Evolutionary conservation across 2,888 invertebrate genomes (phyloP), one percentile per base, ranked within the genome.

Genomic region (Drosophila fungiperda): DNA sequence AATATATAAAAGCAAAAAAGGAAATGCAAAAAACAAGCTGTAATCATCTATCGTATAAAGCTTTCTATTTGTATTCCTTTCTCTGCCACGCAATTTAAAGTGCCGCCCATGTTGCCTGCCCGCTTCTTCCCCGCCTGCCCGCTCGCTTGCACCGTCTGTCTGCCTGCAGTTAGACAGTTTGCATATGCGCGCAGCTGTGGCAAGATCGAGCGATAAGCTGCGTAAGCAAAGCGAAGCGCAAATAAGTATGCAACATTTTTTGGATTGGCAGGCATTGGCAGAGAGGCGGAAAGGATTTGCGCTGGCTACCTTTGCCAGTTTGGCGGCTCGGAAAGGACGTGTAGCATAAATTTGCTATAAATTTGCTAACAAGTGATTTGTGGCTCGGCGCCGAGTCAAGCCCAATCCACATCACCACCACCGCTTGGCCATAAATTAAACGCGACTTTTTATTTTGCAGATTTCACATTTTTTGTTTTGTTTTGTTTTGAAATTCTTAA

Each of bases 261-360:
- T 70, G 66, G 64, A 80, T 78, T 66, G 65, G 57, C 68, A 64
- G 57, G 7, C 60, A 42, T 32, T 50, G 57, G 57, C 49, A 33
- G 20, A 23, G 15, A 15, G 45, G 32, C 52, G 55, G 62, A 64
- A 71, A 62, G 67, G 63, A 61, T 62, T 68, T 54, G 48, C 42
- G 36, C 8, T 40, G 79, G 55, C 60, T 54, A 67, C 80, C 80
- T 79, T 42, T 54, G 42, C 23, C 54, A 55, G 71, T 67, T 78
- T 78, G 80, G 64, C 71, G 64, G 54, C 36, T 50, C n/a, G 59
- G 55, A 48, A 71, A 74, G 76, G 79, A 90, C 83, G 87, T 70
- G 86, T 90, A 87, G 82, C 91, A 90, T 90, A 90, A 91, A 90
- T 90, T 90, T 81, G 86, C 89, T 78, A 91, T 90, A 91, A 90